phyloP scores from a whole-genome alignment of 2,888 invertebrate genomes.

The Acronicta aceris region DNA sequence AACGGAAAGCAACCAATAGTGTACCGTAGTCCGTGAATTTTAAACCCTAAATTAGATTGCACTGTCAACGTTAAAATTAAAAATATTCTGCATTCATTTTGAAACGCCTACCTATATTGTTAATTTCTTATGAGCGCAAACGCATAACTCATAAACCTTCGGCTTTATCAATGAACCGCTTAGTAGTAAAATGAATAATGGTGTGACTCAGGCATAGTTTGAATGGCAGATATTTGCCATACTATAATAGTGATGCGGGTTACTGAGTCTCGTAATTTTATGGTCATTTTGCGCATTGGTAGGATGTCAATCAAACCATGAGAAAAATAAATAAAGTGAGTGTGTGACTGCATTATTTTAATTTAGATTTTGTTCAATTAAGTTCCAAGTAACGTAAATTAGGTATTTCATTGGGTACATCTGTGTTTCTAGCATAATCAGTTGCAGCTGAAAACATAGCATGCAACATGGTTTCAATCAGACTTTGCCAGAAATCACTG shows the following conservation, averaged over 20 bases:
- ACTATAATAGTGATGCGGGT: conserved; percentile 36
- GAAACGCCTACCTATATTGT: conserved; percentile 13
- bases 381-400: no score
- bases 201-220: conserved; percentile 50
- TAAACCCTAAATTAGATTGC: no score
- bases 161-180: conserved; percentile 54
- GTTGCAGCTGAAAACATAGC: no score
- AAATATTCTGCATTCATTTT: neutral
- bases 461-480: no score
- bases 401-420: no score
- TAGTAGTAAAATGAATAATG: conserved; percentile 54
- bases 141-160: conserved; percentile 34
- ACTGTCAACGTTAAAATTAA: neutral
- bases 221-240: conserved; percentile 47
- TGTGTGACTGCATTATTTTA: no score
- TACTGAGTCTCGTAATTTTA: conserved; percentile 41
- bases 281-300: conserved; percentile 27
- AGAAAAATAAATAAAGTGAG: conserved; percentile 7
- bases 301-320: conserved; percentile 14
- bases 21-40: no score
- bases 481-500: no score
- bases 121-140: conserved; percentile 28
- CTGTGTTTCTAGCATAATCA: no score
- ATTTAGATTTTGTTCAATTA: no score
- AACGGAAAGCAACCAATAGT: no score